phyloP scores from a whole-genome alignment of 2,888 invertebrate species.

The Onthophagus sagittarius region DNA sequence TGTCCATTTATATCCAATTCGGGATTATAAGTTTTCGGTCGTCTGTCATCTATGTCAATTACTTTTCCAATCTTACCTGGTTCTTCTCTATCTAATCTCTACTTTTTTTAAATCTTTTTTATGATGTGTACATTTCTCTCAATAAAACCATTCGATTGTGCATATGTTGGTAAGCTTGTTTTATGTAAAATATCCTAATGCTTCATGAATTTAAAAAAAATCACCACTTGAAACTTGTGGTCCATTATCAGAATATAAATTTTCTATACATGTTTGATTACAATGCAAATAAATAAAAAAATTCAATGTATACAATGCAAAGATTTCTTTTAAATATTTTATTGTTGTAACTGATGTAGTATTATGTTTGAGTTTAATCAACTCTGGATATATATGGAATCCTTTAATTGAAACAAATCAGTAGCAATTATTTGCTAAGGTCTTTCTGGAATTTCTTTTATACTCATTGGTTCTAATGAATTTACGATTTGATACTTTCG shows the following conservation, averaged over 20 bases:
- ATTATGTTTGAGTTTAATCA: slow-evolving; percentile 23
- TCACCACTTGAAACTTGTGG: slow-evolving; percentile 26
- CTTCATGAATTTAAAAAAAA: slow-evolving; percentile 26
- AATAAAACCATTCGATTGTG: slow-evolving; percentile 28
- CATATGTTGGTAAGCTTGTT: slow-evolving; percentile 25
- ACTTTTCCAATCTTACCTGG: not conserved
- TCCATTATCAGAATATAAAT: slow-evolving; percentile 29
- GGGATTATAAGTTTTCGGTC: not conserved
- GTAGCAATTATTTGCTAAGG: slow-evolving; percentile 31
- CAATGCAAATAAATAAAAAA: too few relatives aligned
- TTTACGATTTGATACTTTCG: slow-evolving; percentile 25
- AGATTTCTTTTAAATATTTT: slow-evolving; percentile 27
- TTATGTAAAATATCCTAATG: slow-evolving; percentile 27
- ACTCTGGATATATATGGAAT: slow-evolving; percentile 29
- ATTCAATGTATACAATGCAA: slow-evolving; percentile 31
- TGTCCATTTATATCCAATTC: not conserved
- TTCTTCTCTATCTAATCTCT: not conserved
- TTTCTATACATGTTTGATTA: too few relatives aligned
- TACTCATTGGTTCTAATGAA: slow-evolving; percentile 29
- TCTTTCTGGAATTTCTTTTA: slow-evolving; percentile 24
- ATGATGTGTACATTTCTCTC: slow-evolving; percentile 28
- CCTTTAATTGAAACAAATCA: slow-evolving; percentile 31
- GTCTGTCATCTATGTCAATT: not conserved
- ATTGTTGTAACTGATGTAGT: slow-evolving; percentile 28
- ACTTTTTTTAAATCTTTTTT: slow-evolving; percentile 30